Conservation (phyloP, 2,888 invertebrate genomes). For the Mimachlamys varia region DNA sequence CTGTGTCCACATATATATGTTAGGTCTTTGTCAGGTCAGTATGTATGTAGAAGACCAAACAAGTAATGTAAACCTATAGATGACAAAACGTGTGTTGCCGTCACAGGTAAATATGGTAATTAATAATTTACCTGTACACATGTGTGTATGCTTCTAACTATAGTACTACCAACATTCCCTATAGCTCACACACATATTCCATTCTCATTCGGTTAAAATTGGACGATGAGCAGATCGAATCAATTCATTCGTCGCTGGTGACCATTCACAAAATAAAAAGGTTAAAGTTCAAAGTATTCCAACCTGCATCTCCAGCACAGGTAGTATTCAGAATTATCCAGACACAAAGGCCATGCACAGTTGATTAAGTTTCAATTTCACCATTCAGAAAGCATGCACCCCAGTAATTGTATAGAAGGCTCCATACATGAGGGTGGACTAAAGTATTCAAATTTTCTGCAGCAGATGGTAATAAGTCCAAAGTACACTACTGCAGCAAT, state of each 20-base stretch:
- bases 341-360: background rate
- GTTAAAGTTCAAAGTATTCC: background rate
- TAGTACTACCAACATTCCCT: background rate
- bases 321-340: background rate
- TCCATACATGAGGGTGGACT: background rate
- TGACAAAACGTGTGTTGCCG: background rate
- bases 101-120: conserved; percentile 31
- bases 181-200: background rate
- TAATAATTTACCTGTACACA: conserved; percentile 18
- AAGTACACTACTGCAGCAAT: background rate
- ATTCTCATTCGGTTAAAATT: background rate
- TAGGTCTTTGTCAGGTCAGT: background rate
- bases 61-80: background rate
- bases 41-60: background rate
- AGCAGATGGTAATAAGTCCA: background rate
- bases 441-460: background rate
- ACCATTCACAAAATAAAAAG: background rate
- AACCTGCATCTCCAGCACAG: background rate
- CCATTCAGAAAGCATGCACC: background rate
- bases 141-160: background rate
- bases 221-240: background rate
- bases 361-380: conserved; percentile 23
- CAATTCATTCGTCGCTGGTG: background rate
- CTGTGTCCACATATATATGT: background rate
- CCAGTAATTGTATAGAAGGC: background rate